Conservation (phyloP, 2,113 vertebrate species). For the Spermophilus dauricus region DNA sequence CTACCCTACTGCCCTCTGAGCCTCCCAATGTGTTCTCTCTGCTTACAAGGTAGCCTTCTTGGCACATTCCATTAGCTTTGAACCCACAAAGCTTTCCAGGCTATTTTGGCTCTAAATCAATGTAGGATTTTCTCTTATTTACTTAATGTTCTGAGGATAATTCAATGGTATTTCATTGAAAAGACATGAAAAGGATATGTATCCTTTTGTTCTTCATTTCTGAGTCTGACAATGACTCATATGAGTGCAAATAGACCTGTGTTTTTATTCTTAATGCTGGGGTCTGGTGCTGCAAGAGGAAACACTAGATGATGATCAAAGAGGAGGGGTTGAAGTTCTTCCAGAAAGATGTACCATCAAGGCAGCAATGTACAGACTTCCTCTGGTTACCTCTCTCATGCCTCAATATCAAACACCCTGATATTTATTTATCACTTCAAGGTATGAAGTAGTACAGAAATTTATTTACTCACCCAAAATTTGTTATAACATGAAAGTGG, state of each 20-base stretch:
- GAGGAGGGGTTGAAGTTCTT: background rate
- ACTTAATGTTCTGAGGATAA: conserved; percentile 43
- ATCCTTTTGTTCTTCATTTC: conserved; percentile 57
- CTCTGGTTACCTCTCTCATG: background rate
- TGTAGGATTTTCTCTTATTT: conserved; percentile 27
- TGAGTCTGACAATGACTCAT: background rate
- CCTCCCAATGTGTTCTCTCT: background rate
- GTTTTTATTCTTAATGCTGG: conserved; percentile 41
- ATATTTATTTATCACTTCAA: background rate
- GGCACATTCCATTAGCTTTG: background rate
- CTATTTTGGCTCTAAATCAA: background rate
- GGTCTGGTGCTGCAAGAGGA: background rate
- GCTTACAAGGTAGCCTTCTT: background rate
- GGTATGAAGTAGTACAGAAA: background rate
- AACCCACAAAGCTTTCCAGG: background rate
- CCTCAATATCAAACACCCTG: background rate
- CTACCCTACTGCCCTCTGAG: background rate
- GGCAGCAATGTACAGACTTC: background rate
- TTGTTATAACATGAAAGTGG: background rate
- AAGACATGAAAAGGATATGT: conserved; percentile 32
- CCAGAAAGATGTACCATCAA: background rate
- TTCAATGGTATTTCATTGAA: conserved; percentile 52
- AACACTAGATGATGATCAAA: conserved; percentile 21
- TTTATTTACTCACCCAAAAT: background rate
- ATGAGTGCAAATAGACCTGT: conserved; percentile 27